phyloP scores from a whole-genome alignment of 2,888 invertebrate genomes.

The Perdita meconis region DNA sequence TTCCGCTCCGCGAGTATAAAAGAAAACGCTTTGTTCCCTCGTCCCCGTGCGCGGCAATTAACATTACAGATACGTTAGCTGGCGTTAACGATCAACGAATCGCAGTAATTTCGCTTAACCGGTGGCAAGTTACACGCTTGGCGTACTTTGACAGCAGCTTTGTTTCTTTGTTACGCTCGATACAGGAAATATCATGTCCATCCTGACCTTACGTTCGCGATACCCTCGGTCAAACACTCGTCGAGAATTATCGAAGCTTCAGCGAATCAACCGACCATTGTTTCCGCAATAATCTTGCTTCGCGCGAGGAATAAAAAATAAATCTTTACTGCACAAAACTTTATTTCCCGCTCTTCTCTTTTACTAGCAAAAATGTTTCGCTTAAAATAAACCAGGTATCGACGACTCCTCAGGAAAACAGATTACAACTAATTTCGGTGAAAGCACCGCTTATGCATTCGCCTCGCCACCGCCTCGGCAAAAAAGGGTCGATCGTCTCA shows the following conservation, averaged over 20 bases:
- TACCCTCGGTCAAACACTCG: constrained; percentile 33
- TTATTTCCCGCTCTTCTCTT: no score
- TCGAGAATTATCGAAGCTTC: constrained; percentile 48
- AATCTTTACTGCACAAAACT: no score
- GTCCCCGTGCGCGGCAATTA: constrained; percentile 22
- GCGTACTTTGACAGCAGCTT: constrained; percentile 49
- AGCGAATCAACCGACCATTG: constrained; percentile 34
- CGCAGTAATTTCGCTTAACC: constrained; percentile 37
- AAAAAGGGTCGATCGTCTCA: background rate
- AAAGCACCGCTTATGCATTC: no score
- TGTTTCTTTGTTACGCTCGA: constrained; percentile 59
- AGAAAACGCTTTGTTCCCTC: background rate
- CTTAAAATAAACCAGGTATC: no score
- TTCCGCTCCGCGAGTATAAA: no score
- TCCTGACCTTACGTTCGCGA: constrained; percentile 60
- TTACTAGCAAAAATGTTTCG: no score
- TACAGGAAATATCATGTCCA: constrained; percentile 67
- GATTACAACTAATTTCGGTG: no score
- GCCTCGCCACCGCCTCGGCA: no score
- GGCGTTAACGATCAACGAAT: constrained; percentile 49
- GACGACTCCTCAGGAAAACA: no score
- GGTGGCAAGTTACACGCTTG: constrained; percentile 51
- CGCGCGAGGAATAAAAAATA: no score
- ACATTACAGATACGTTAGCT: constrained; percentile 15
- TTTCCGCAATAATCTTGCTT: constrained; percentile 9